These are phyloP conservation scores for Ciconia nigra DNA, from an alignment of 2,797 vertebrate species.

Conservation along the genomic window DNA sequence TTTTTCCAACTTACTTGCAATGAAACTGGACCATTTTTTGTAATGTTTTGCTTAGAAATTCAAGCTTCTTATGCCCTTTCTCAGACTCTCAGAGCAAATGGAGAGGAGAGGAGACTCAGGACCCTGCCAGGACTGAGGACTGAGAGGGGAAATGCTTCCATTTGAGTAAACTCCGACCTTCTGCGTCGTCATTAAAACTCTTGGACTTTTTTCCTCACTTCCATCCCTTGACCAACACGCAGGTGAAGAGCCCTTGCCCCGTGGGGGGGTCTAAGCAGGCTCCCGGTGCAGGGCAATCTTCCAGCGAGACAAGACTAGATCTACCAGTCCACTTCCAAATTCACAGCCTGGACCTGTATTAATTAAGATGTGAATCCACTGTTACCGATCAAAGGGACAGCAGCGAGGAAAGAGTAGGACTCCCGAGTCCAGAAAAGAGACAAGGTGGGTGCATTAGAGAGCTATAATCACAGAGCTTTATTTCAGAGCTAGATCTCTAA, in stretches of 20 bases:
- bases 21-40: neutral
- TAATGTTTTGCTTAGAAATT: neutral
- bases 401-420: neutral
- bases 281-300: neutral
- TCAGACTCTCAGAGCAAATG: neutral
- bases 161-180: neutral
- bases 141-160: neutral
- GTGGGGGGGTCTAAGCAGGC: neutral
- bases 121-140: neutral
- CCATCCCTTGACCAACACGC: accelerated
- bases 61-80: neutral
- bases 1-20: neutral
- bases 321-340: neutral
- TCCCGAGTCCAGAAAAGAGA: neutral
- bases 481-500: neutral
- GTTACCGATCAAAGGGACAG: neutral
- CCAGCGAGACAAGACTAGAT: neutral
- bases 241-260: neutral
- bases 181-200: neutral
- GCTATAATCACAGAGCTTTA: neutral
- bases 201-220: neutral
- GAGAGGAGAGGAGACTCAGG: neutral
- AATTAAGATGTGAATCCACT: neutral
- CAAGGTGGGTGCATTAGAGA: neutral
- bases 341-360: neutral